A percentile compares a stretch with the other conserved stretches of the same genome.
These are phyloP conservation scores for Chorisops tibialis DNA, from an alignment of 2,888 invertebrate genomes.

Conservation along the genomic window DNA sequence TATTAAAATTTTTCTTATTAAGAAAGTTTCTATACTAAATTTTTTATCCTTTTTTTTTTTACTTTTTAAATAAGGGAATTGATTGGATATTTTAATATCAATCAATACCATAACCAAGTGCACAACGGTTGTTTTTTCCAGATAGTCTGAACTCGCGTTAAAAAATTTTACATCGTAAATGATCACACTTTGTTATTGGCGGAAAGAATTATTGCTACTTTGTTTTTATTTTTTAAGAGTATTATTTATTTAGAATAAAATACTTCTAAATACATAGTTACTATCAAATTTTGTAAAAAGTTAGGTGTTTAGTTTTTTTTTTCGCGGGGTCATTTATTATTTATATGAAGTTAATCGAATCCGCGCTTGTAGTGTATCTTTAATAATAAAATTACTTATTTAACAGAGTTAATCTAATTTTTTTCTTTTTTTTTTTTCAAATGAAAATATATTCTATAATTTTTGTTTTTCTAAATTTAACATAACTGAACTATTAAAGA, in stretches of 20 bases:
- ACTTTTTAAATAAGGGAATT: slow-evolving; percentile 1
- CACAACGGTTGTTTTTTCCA: slow-evolving; percentile 4
- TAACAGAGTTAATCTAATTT: background rate
- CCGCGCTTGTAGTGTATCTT: background rate
- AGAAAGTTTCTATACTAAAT: slow-evolving; percentile 1
- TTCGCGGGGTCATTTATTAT: background rate
- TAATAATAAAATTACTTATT: slow-evolving; percentile 1
- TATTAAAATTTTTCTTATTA: background rate
- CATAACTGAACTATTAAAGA: slow-evolving; percentile 11
- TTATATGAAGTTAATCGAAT: slow-evolving; percentile 1
- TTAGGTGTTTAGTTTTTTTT: background rate
- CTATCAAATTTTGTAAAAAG: slow-evolving; percentile 1
- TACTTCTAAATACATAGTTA: slow-evolving; percentile 6
- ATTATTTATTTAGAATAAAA: background rate
- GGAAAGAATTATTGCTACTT: background rate
- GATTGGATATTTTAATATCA: background rate
- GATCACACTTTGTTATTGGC: slow-evolving; percentile 14
- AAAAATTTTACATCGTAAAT: slow-evolving; percentile 7
- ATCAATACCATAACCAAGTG: slow-evolving; percentile 12
- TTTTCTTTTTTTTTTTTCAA: slow-evolving; percentile 1
- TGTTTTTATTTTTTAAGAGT: too few species aligned
- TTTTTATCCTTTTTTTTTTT: background rate
- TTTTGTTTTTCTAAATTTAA: slow-evolving; percentile 6
- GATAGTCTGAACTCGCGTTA: slow-evolving; percentile 6
- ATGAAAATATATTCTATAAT: slow-evolving; percentile 18